Conservation (phyloP, 1,140 invertebrate genomes). For the Phthorimaea operculella region DNA sequence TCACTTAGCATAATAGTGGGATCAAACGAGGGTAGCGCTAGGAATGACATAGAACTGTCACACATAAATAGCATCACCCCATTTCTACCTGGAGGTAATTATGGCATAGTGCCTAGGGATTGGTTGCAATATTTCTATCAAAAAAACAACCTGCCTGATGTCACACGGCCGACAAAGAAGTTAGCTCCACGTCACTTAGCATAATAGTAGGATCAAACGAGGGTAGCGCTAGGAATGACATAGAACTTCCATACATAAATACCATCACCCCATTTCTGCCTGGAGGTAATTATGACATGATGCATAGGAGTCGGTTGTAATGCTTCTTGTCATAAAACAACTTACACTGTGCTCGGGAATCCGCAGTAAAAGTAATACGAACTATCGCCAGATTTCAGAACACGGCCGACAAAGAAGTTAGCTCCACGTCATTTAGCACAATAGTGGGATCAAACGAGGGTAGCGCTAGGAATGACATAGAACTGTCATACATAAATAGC, state of each 20-base stretch:
- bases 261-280: too few relatives aligned
- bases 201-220: conserved; percentile 53
- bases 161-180: conserved; percentile 45
- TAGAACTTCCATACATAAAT: background rate
- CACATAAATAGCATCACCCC: background rate
- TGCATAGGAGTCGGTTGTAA: too few relatives aligned
- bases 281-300: too few relatives aligned
- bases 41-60: background rate
- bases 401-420: conserved; percentile 53
- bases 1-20: conserved; percentile 56
- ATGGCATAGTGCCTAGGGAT: too few relatives aligned
- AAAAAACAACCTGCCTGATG: too few relatives aligned
- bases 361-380: conserved; percentile 39
- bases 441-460: conserved; percentile 46
- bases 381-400: conserved; percentile 48
- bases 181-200: conserved; percentile 55
- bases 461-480: conserved; percentile 5
- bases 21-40: conserved; percentile 33
- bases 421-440: conserved; percentile 54
- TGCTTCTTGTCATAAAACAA: too few relatives aligned
- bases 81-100: too few relatives aligned
- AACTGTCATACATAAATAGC: background rate
- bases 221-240: conserved; percentile 6
- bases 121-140: too few relatives aligned
- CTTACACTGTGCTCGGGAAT: too few relatives aligned